Percentiles rank a stretch among this genome's conserved stretches.
Evolutionary conservation across 2,888 invertebrate species (phyloP).

Genomic region (Rhingia rostrata): DNA sequence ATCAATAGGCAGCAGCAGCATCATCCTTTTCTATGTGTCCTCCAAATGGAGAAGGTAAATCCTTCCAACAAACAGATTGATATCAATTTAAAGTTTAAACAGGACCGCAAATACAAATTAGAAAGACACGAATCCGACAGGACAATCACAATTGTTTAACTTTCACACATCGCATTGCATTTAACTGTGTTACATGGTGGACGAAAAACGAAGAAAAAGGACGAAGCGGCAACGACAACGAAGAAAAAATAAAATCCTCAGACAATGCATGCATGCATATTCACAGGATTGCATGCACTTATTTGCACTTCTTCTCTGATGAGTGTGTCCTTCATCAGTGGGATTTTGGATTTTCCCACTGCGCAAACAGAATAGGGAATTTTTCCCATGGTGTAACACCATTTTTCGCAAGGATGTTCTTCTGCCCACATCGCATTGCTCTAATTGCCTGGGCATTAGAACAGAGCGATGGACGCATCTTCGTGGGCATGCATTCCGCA

Average conservation of each 20-base stretch:
- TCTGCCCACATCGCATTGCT: slow-evolving; percentile 34
- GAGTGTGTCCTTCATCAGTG: slow-evolving; percentile 62
- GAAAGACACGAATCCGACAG: slow-evolving; percentile 64
- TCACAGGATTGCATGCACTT: slow-evolving; percentile 61
- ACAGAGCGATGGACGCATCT: slow-evolving; percentile 52
- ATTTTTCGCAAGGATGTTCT: slow-evolving; percentile 55
- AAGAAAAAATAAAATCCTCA: slow-evolving; percentile 8
- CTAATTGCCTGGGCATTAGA: slow-evolving; percentile 67
- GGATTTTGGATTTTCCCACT: slow-evolving; percentile 64
- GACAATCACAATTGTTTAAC: slow-evolving; percentile 71
- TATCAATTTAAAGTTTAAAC: slow-evolving; percentile 73
- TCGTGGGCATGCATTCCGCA: slow-evolving; percentile 36
- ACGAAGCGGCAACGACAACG: not conserved
- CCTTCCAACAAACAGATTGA: slow-evolving; percentile 71
- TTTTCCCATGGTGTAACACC: slow-evolving; percentile 46
- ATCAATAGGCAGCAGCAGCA: slow-evolving; percentile 43
- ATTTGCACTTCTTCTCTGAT: slow-evolving; percentile 68
- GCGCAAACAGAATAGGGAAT: slow-evolving; percentile 15
- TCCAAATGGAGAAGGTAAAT: slow-evolving; percentile 42
- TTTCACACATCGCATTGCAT: slow-evolving; percentile 65
- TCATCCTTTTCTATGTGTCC: slow-evolving; percentile 30
- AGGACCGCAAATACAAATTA: slow-evolving; percentile 71
- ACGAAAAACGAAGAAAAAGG: not conserved
- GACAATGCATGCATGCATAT: slow-evolving; percentile 44
- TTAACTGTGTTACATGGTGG: not conserved